Conservation (phyloP, 2,113 vertebrate species). For the Rhynchomys soricoides region DNA sequence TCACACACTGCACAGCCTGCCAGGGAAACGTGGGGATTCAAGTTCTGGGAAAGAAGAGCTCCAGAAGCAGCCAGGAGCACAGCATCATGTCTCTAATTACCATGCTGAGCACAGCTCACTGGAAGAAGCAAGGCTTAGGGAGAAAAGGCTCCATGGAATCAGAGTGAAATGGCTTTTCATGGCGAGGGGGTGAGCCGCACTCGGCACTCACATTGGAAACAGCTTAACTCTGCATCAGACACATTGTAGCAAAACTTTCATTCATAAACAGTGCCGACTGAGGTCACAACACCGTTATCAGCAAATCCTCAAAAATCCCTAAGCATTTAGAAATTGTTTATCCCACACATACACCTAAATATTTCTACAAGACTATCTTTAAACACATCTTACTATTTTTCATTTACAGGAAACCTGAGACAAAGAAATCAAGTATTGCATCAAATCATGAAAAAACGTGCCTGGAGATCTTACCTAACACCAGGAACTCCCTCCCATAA, state of each 20-base stretch:
- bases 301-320: constrained; percentile 4
- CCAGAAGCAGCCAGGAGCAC: constrained; percentile 79
- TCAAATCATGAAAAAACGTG: not conserved
- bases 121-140: constrained; percentile 66
- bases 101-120: constrained; percentile 83
- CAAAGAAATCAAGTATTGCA: not conserved
- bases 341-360: not conserved
- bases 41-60: constrained; percentile 65
- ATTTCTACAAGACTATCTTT: not conserved
- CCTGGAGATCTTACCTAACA: not conserved
- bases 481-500: too few species aligned
- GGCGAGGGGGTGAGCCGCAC: constrained; percentile 67
- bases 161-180: constrained; percentile 74
- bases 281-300: not conserved
- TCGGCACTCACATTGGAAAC: constrained; percentile 66
- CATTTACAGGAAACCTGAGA: not conserved
- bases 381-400: not conserved
- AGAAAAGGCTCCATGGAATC: constrained; percentile 73
- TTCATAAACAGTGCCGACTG: not conserved
- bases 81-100: constrained; percentile 80
- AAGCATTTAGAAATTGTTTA: constrained; percentile 5
- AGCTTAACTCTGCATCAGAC: constrained; percentile 75
- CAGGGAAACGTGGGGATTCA: constrained; percentile 44
- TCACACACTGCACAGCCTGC: not conserved
- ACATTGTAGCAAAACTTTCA: constrained; percentile 33